These are phyloP conservation scores for Anarsia innoxiella DNA, from an alignment of 2,888 invertebrate species.

Conservation along the genomic window DNA sequence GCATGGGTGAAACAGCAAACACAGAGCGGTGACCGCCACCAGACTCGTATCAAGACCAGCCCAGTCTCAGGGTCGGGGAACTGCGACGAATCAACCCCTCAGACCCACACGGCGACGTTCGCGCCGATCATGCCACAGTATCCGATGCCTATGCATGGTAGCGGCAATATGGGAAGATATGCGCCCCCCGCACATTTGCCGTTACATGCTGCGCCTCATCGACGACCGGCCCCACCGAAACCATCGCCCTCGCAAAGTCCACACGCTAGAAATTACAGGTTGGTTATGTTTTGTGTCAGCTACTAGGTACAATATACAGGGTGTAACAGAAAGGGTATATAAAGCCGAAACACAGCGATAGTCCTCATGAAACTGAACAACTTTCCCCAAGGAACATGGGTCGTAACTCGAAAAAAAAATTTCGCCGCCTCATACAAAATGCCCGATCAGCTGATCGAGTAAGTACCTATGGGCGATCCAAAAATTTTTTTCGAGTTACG, in stretches of 20 bases:
- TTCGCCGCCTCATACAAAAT: too few species aligned
- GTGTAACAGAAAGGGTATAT: too few species aligned
- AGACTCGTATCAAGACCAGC: constrained; percentile 63
- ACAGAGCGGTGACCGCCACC: constrained; percentile 57
- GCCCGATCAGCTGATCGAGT: too few species aligned
- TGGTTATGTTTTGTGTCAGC: too few species aligned
- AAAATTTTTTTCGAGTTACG: too few species aligned
- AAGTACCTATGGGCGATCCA: too few species aligned
- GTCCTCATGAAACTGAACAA: too few species aligned
- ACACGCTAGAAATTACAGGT: constrained; percentile 75
- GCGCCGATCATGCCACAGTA: constrained; percentile 64
- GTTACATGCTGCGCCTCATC: constrained; percentile 71
- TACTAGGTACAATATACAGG: too few species aligned
- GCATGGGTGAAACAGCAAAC: constrained; percentile 69
- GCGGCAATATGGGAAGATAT: constrained; percentile 65
- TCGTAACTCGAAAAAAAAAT: too few species aligned
- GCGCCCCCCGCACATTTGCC: constrained; percentile 69
- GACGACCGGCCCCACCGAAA: constrained; percentile 58
- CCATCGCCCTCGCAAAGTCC: constrained; percentile 72
- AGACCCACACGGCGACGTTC: constrained; percentile 54
- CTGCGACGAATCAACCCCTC: constrained; percentile 76
- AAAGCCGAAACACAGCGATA: too few species aligned
- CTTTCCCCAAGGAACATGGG: too few species aligned
- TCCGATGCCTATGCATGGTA: constrained; percentile 52
- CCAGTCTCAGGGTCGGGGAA: constrained; percentile 62